Percentiles rank a stretch among this genome's conserved stretches.
Conservation (phyloP, 2,113 vertebrate genomes). For the Scytalopus superciliaris region DNA sequence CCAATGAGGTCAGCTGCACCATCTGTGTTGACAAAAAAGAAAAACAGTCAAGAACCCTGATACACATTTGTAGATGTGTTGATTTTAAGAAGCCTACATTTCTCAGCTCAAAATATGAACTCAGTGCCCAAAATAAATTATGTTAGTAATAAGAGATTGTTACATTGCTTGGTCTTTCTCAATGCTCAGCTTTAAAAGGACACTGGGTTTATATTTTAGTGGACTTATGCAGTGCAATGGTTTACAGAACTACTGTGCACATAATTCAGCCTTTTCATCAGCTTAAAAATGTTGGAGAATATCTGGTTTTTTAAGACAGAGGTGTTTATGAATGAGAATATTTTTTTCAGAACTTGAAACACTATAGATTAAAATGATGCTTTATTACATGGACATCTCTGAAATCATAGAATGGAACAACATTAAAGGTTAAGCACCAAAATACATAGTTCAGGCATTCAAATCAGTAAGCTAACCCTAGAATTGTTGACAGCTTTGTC, state of each 20-base stretch:
- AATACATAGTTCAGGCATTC: not conserved
- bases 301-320: not conserved
- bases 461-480: not conserved
- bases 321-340: fast-evolving
- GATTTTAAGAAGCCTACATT: not conserved
- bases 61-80: constrained; percentile 3
- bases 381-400: not conserved
- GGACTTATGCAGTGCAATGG: not conserved
- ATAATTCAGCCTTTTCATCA: not conserved
- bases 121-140: not conserved
- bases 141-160: not conserved
- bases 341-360: not conserved
- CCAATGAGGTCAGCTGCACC: not conserved
- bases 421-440: not conserved
- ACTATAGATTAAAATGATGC: not conserved
- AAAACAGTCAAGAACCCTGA: constrained; percentile 21
- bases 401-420: not conserved
- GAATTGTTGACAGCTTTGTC: not conserved
- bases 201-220: not conserved
- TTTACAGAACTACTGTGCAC: not conserved
- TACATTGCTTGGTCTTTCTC: not conserved
- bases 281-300: not conserved
- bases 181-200: not conserved
- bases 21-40: constrained; percentile 49
- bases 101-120: not conserved